Evolutionary conservation across 2,797 vertebrate species (phyloP), one percentile per base, ranked within the genome.

Genomic region (Lophius americanus): DNA sequence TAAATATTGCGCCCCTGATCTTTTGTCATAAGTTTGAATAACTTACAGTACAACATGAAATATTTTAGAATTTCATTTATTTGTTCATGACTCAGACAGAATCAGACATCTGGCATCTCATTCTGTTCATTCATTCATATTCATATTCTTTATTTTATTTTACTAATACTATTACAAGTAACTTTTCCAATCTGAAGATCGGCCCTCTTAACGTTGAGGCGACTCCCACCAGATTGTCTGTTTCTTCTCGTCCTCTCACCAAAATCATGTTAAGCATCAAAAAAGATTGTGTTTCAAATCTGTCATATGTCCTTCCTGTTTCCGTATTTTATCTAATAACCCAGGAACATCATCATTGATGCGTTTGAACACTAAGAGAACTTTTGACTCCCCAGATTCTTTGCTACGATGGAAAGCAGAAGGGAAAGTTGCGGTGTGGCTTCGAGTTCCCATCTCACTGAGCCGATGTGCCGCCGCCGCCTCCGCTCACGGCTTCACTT

Each of bases 371-470:
- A 23, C 23, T 1, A 23, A 33, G 49, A 10, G 0, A 64, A 23
- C 37, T 8, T 43, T 9, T 46, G 14, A 2, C 70, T 23, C 84
- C 64, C 3, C 73, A 98, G 96, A 88, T 0, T 92, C 95, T 0
- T 35, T 98, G 63, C 57, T 69, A 10, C 90, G 13, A 7, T 99
- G 97, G 98, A 93, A 49, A 44, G 75, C 85, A 0, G 95, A 96
- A 62, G 95, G 95, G 7, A 91, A 84, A 1, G 23, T 92, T 0
- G 96, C 96, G 0, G 91, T 94, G 23, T 98, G 98, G 98, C 92
- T 99, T 2, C 93, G 54, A 0, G 56, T 98, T 0, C 97, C 98
- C 64, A 95, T 99, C 72, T 78, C 91, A 0, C 92, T 94, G 66
- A 96, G 96, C 49, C 76, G 90, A 1, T 87, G 95, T 4, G 94